A percentile compares a stretch with the other conserved stretches of the same genome.
Evolutionary conservation across 2,797 vertebrate species (phyloP).

Genomic region (Macrochelys suwanniensis): DNA sequence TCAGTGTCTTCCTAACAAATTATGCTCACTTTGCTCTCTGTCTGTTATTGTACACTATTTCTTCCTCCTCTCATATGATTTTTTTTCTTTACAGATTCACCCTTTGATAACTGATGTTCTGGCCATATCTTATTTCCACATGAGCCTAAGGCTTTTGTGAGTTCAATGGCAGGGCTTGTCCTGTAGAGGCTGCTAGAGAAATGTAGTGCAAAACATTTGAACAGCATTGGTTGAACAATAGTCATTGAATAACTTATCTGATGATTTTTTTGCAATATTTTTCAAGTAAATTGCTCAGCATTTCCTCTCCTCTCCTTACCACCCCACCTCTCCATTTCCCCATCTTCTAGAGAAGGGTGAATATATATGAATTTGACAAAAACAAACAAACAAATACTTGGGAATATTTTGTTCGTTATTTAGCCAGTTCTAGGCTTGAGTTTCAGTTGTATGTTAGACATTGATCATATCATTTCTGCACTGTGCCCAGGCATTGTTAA

Average conservation of each 20-base stretch:
- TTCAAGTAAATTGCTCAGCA: not conserved
- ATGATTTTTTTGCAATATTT: not conserved
- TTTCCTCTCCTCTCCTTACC: not conserved
- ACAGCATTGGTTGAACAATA: not conserved
- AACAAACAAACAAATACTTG: not conserved
- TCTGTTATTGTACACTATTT: not conserved
- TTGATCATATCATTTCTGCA: not conserved
- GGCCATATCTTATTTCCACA: not conserved
- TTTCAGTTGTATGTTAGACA: not conserved
- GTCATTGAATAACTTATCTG: not conserved
- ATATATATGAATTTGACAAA: not conserved
- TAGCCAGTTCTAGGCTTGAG: not conserved
- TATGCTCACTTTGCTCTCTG: constrained; percentile 42
- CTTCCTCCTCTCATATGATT: not conserved
- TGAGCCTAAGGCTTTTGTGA: not conserved
- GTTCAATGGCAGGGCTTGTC: not conserved
- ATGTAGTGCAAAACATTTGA: constrained; percentile 12
- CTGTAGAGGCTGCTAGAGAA: constrained; percentile 58
- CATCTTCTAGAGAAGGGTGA: not conserved
- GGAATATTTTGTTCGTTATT: not conserved
- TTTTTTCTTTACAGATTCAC: constrained; percentile 2
- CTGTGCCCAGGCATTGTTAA: not conserved
- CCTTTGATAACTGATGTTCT: not conserved
- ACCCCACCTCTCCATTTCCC: not conserved
- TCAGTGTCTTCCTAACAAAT: constrained; percentile 48